Evolutionary conservation across 2,113 vertebrate genomes (phyloP).

Genomic region (Corythaixoides concolor): DNA sequence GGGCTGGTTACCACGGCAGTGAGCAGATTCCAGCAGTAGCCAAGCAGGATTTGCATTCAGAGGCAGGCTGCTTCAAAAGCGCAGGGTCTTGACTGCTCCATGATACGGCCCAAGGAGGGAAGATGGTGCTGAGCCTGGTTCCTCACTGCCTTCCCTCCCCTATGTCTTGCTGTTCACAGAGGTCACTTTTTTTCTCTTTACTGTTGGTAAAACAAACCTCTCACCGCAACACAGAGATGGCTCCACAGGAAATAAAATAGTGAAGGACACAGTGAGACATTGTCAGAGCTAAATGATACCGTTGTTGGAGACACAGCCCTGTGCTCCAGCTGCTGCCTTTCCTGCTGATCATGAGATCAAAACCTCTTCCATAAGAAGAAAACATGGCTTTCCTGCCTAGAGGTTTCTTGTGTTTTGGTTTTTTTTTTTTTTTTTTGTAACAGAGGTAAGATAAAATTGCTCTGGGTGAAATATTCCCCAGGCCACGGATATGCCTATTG

Average conservation of each 20-base stretch:
- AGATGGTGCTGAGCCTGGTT: not conserved
- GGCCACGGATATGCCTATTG: not conserved
- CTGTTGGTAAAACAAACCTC: not conserved
- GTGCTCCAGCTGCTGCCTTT: not conserved
- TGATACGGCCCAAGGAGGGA: accelerated
- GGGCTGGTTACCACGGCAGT: not conserved
- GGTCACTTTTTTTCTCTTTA: not conserved
- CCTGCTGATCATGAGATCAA: not conserved
- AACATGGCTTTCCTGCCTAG: not conserved
- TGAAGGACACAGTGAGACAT: not conserved
- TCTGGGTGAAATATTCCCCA: not conserved
- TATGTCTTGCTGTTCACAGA: not conserved
- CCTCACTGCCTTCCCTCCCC: not conserved
- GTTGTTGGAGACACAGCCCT: not conserved
- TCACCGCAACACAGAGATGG: not conserved
- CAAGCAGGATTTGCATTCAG: not conserved
- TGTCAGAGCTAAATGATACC: not conserved
- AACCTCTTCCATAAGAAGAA: not conserved
- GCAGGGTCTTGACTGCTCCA: not conserved
- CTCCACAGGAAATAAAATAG: not conserved
- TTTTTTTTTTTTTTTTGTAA: not conserved
- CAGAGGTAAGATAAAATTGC: not conserved
- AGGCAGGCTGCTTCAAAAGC: not conserved
- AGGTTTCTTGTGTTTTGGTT: not conserved
- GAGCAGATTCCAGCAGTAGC: not conserved